Conservation (phyloP, 92 coral and sea anemone genomes). For the Muricea muricata region DNA sequence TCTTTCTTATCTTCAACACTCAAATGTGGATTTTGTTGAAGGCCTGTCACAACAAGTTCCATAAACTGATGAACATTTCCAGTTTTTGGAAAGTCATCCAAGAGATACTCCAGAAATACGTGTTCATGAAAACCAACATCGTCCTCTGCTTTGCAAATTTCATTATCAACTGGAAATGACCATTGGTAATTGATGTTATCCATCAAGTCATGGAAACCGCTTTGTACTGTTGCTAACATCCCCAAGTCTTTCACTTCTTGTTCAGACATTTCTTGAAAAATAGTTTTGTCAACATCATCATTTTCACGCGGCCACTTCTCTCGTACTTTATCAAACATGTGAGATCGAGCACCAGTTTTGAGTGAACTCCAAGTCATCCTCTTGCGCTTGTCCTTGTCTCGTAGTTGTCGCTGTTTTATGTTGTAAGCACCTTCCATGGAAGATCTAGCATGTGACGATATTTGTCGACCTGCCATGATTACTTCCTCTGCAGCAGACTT, state of each 20-base stretch:
- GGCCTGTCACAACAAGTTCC: constrained; percentile 93
- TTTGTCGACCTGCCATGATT: background rate
- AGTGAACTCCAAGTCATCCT: constrained; percentile 26
- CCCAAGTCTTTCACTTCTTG: constrained; percentile 31
- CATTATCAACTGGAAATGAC: constrained; percentile 94
- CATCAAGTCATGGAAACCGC: constrained; percentile 81
- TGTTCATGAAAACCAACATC: constrained; percentile 92
- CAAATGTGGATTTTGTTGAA: constrained; percentile 90
- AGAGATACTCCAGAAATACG: constrained; percentile 82
- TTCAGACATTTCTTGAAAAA: constrained; percentile 45
- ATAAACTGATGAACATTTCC: constrained; percentile 93
- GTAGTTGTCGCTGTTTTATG: constrained; percentile 28
- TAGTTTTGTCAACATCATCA: background rate
- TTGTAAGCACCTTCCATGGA: constrained; percentile 20
- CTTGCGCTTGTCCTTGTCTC: constrained; percentile 19
- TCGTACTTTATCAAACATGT: constrained; percentile 35
- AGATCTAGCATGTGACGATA: background rate
- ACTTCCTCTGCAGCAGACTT: constrained; percentile 24
- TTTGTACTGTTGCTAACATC: constrained; percentile 27
- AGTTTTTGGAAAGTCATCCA: constrained; percentile 83
- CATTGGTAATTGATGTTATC: constrained; percentile 79
- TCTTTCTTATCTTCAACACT: constrained; percentile 77
- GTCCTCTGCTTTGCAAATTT: constrained; percentile 84
- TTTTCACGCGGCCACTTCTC: constrained; percentile 3
- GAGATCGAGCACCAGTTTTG: constrained; percentile 36